Evolutionary conservation across 2,888 invertebrate species (phyloP).

Genomic region (Trichogramma dendrolimi): DNA sequence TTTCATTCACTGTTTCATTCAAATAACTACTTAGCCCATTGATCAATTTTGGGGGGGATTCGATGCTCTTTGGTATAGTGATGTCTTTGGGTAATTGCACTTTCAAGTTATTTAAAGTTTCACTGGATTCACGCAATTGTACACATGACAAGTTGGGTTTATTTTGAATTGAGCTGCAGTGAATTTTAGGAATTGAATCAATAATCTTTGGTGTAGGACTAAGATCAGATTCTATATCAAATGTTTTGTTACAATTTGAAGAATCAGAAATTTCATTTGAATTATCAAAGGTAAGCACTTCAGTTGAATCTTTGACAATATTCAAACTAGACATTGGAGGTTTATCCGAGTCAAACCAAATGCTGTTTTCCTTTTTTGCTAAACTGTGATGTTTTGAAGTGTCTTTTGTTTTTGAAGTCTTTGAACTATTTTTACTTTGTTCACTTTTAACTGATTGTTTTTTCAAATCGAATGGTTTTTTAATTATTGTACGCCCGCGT

Average conservation of each 20-base stretch:
- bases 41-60: constrained; percentile 13
- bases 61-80: constrained; percentile 14
- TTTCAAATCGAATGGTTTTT: constrained; percentile 32
- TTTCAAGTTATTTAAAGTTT: neutral
- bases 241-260: too few relatives aligned
- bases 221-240: too few relatives aligned
- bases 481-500: constrained; percentile 45
- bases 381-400: constrained; percentile 13
- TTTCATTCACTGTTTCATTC: neutral
- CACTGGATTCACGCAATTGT: neutral
- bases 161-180: neutral
- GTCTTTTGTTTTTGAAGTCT: constrained; percentile 14
- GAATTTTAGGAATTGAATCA: constrained; percentile 10
- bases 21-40: neutral
- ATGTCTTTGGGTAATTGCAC: constrained; percentile 12
- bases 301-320: neutral
- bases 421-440: neutral
- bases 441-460: constrained; percentile 24
- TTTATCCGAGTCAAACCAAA: constrained; percentile 23
- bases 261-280: constrained; percentile 4
- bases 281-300: neutral
- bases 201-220: constrained; percentile 5
- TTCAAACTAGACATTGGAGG: constrained; percentile 13
- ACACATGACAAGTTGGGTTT: neutral
- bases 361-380: constrained; percentile 14